Conservation (phyloP, 2,797 vertebrate genomes). For the Notoglanidium macrostoma region DNA sequence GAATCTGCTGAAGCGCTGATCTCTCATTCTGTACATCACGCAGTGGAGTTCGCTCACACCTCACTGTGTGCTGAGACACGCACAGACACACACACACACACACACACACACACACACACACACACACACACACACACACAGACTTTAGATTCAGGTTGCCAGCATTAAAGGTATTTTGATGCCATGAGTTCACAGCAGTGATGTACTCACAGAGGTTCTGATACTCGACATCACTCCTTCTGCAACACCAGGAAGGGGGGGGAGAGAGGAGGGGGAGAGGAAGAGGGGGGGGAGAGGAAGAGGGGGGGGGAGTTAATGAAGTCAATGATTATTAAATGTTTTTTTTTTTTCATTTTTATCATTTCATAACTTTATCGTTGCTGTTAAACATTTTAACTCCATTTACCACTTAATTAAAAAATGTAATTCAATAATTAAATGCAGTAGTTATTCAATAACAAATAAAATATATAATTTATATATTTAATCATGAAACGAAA, state of each 20-base stretch:
- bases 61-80: constrained; percentile 3
- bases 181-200: too few species aligned
- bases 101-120: constrained; percentile 9
- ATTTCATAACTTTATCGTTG: too few species aligned
- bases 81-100: constrained; percentile 14
- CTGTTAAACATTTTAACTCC: background rate
- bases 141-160: too few species aligned
- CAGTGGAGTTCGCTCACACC: constrained; percentile 66
- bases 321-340: background rate
- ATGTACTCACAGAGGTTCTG: constrained; percentile 15
- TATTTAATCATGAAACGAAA: too few species aligned
- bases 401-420: background rate
- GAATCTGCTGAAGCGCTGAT: constrained; percentile 45
- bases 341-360: background rate
- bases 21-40: constrained; percentile 71
- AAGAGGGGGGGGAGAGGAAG: background rate
- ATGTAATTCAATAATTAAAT: too few species aligned
- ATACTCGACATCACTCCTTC: background rate
- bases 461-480: too few species aligned
- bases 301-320: background rate
- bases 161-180: background rate
- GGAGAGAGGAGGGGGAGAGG: background rate
- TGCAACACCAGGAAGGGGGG: background rate
- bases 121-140: background rate
- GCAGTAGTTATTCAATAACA: too few species aligned